A percentile compares a stretch with the other conserved stretches of the same genome.
Evolutionary conservation across 2,888 invertebrate genomes (phyloP).

Genomic region (Nebria salina): DNA sequence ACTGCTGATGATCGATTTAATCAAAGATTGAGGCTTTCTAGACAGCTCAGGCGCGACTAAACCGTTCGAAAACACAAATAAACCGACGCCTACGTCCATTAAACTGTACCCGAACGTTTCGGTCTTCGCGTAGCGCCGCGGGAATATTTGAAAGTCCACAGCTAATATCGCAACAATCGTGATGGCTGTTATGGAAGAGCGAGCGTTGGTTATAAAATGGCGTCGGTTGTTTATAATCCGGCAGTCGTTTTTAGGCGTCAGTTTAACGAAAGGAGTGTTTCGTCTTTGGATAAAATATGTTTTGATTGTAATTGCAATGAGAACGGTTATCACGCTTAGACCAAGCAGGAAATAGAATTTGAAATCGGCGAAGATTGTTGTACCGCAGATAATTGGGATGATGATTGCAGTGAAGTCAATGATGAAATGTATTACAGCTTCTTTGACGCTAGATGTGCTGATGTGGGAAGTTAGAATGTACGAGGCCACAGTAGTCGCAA

Average conservation of each 20-base stretch:
- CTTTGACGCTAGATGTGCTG: constrained; percentile 30
- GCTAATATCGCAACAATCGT: constrained; percentile 88
- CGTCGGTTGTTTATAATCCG: constrained; percentile 26
- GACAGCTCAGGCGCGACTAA: constrained; percentile 71
- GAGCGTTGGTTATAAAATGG: constrained; percentile 71
- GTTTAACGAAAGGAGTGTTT: background rate
- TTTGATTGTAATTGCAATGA: constrained; percentile 20
- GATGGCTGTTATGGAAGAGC: constrained; percentile 76
- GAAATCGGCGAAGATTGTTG: constrained; percentile 66
- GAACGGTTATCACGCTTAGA: constrained; percentile 49
- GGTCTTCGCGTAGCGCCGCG: constrained; percentile 87
- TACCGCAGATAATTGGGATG: constrained; percentile 66
- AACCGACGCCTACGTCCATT: constrained; percentile 96
- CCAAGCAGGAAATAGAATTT: constrained; percentile 51
- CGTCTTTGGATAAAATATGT: too few species aligned
- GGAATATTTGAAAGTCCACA: constrained; percentile 92
- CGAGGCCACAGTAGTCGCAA: constrained; percentile 55
- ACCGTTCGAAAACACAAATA: constrained; percentile 85
- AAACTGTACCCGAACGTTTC: constrained; percentile 85
- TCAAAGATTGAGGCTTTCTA: constrained; percentile 53
- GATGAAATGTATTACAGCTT: constrained; percentile 54
- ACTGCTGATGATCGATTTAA: constrained; percentile 59
- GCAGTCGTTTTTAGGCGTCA: constrained; percentile 4
- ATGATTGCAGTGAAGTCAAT: constrained; percentile 69
- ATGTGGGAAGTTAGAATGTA: constrained; percentile 48